Evolutionary conservation across 2,797 vertebrate genomes (phyloP).

Genomic region (Sebastes steindachneri): DNA sequence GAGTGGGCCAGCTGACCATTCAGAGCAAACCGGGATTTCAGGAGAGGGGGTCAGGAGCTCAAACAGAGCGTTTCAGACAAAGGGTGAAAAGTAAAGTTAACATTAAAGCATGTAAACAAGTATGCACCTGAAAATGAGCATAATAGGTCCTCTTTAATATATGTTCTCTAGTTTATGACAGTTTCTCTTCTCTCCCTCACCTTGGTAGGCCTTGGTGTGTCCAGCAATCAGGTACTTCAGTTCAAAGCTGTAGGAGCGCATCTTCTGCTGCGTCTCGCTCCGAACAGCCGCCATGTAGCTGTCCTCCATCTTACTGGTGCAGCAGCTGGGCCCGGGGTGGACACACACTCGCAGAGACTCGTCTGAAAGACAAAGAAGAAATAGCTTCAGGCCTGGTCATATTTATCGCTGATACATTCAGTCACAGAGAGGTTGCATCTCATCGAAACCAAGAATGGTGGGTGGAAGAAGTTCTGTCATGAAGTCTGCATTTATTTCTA

Average conservation of each 20-base stretch:
- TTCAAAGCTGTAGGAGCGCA: conserved; percentile 90
- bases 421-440: background rate
- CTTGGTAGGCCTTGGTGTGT: conserved; percentile 86
- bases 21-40: no score
- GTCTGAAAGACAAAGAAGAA: conserved; percentile 61
- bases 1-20: no score
- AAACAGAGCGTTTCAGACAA: no score
- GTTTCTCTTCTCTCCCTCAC: conserved; percentile 5
- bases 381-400: background rate
- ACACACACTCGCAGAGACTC: conserved; percentile 88
- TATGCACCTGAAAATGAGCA: no score
- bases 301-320: conserved; percentile 93
- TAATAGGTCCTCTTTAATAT: background rate
- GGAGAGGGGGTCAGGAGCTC: no score
- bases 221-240: conserved; percentile 90
- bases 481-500: background rate
- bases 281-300: conserved; percentile 89
- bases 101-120: no score
- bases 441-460: background rate
- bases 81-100: no score
- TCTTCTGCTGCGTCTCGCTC: conserved; percentile 89
- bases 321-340: conserved; percentile 88
- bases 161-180: background rate
- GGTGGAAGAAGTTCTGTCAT: background rate
- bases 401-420: background rate